These are phyloP conservation scores for Cricetomys ansorgei DNA, from an alignment of 2,113 vertebrate species.

Conservation along the genomic window DNA sequence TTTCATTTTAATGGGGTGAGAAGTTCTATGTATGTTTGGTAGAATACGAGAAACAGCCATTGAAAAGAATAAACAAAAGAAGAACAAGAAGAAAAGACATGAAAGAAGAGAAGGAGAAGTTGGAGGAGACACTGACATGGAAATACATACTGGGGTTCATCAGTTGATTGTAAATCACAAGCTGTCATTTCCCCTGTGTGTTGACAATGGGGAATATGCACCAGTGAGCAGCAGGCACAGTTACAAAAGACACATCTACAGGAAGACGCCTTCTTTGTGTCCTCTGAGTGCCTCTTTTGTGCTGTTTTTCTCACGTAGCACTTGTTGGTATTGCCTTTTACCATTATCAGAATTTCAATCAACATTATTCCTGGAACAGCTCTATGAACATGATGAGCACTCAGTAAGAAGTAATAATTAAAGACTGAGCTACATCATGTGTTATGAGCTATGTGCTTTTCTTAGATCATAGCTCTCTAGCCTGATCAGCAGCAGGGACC, in stretches of 20 bases:
- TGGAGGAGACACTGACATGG: background rate
- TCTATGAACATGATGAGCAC: background rate
- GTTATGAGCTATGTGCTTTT: background rate
- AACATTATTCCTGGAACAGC: background rate
- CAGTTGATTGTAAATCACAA: background rate
- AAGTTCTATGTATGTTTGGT: slow-evolving; percentile 16
- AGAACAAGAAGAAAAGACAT: slow-evolving; percentile 27
- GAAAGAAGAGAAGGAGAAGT: background rate
- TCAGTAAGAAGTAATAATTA: background rate
- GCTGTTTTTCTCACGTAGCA: background rate
- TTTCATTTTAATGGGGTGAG: slow-evolving; percentile 64
- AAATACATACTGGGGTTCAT: background rate
- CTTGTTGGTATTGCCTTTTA: background rate
- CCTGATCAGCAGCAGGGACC: background rate
- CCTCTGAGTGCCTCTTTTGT: background rate
- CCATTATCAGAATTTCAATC: slow-evolving; percentile 40
- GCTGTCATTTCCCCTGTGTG: background rate
- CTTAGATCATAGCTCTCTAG: background rate
- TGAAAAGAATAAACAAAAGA: slow-evolving; percentile 45
- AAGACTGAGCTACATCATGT: background rate
- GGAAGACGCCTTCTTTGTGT: background rate
- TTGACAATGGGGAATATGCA: background rate
- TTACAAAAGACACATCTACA: background rate
- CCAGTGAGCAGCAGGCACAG: background rate
- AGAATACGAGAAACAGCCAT: slow-evolving; percentile 53